These are phyloP conservation scores for Nesidiocoris tenuis DNA, from an alignment of 2,888 invertebrate species.

Conservation along the genomic window DNA sequence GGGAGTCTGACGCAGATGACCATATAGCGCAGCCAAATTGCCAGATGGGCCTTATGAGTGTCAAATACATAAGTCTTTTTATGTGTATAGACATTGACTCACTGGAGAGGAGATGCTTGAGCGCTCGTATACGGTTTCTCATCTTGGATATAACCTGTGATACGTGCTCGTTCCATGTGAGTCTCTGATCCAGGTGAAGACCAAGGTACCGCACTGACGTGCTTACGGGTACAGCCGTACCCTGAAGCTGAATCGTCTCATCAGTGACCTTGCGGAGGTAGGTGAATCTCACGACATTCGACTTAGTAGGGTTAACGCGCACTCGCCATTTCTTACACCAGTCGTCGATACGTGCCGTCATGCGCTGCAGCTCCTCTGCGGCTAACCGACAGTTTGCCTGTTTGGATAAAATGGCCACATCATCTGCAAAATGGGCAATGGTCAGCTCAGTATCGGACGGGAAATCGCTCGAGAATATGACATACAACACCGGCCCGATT, in stretches of 20 bases:
- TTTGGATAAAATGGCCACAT: conserved; percentile 6
- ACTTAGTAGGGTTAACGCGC: conserved; percentile 4
- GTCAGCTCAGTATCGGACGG: background rate
- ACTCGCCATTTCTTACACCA: conserved; percentile 13
- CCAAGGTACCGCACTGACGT: background rate
- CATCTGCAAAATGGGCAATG: too few relatives aligned
- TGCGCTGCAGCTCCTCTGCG: background rate
- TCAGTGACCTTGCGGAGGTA: background rate
- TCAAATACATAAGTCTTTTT: conserved; percentile 18
- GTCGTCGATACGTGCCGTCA: background rate
- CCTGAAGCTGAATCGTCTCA: background rate
- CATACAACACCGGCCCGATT: conserved; percentile 7
- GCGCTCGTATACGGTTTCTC: background rate
- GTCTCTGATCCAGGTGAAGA: conserved; percentile 1
- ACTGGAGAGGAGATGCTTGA: conserved; percentile 17
- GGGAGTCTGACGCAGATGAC: conserved; percentile 24
- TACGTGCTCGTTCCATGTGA: conserved; percentile 8
- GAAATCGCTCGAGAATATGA: conserved; percentile 4
- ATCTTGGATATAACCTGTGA: conserved; percentile 9
- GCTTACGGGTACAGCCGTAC: background rate
- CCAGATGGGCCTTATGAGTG: conserved; percentile 12
- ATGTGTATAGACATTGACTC: background rate
- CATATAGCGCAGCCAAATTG: conserved; percentile 23
- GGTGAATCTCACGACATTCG: background rate
- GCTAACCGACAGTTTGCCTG: background rate